Base-by-base conservation (phyloP, 2,113 vertebrate genomes). In the Onychostoma macrolepis region DNA sequence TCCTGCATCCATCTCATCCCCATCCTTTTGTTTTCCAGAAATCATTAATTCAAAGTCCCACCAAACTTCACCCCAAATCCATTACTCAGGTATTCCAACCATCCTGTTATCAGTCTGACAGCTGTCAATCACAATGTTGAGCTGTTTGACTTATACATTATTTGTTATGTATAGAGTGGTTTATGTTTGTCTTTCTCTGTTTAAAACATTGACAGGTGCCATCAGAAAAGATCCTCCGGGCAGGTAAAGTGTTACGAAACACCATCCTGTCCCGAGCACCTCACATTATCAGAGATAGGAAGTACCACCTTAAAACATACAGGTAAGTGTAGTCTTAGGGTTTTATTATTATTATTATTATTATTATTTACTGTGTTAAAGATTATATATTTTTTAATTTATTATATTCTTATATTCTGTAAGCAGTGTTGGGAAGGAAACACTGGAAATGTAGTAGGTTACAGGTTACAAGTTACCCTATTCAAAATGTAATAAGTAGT, bases 231-330 rank as follows among this genome's bases (percentile, higher is more conserved):
- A 97, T 99, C 91, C 93, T 99, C 89, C 94, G 91, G 77, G 97
- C 97, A 50, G 97, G 96, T 88, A 98, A 97, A 92, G 95, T 97
- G 90, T 95, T 99, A 85, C 96, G 97, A 75, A 96, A 96, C 6
- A 94, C 95, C 81, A 97, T 99, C 90, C 95, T 99, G 69, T 97
- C 96, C 88, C 92, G 95, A 90, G 96, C 97, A 6, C 96, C 98
- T 90, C 98, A 99, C 92, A 98, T 99, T 97, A 99, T 99, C 92
- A 95, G 98, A 93, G 98, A 99, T 92, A 96, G 98, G 89, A 99
- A 99, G 92, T 99, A 97, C 87, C 98, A 99, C 92, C 94, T 99
- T 82, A 99, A 98, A 92, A 99, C 97, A 0, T 99, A 98, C 95
- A 97, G 96, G 98, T 61, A n/a, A 61, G 56, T 61, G 56, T n/a